phyloP scores from a whole-genome alignment of 2,797 vertebrate genomes.

The Luscinia luscinia region DNA sequence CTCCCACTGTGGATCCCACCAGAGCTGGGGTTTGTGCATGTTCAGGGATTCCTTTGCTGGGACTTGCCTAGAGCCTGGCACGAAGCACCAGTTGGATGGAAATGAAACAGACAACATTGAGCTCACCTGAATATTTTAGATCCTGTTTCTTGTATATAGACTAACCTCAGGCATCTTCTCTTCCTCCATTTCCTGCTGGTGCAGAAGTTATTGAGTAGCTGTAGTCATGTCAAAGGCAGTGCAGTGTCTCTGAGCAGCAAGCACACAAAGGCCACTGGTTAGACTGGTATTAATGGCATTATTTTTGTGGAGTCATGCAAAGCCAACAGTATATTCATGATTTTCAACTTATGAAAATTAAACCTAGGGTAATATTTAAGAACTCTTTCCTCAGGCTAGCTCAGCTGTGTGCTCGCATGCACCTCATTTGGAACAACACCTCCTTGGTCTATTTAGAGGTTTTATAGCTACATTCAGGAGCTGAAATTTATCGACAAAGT shows the following conservation, averaged over 20 bases:
- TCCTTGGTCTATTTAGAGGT: background rate
- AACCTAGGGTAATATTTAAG: background rate
- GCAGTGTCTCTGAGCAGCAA: background rate
- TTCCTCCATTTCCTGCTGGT: background rate
- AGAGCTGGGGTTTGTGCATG: rapidly evolving
- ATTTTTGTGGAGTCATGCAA: background rate
- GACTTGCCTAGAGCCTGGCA: background rate
- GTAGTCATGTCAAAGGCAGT: background rate
- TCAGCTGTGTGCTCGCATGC: background rate
- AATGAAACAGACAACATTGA: background rate
- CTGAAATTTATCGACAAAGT: background rate
- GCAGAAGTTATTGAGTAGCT: background rate
- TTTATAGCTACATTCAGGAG: background rate
- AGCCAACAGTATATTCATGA: background rate
- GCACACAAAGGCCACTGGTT: too few relatives aligned
- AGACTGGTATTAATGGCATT: background rate
- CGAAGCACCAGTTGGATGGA: rapidly evolving
- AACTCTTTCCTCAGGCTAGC: background rate
- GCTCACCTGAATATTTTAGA: background rate
- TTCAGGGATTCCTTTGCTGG: background rate
- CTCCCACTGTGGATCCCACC: background rate
- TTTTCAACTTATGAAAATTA: background rate
- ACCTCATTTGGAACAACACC: background rate
- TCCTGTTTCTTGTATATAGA: background rate
- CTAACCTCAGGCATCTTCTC: too few relatives aligned